These are phyloP conservation scores for Rana temporaria DNA, from an alignment of 2,113 vertebrate genomes.

Conservation along the genomic window DNA sequence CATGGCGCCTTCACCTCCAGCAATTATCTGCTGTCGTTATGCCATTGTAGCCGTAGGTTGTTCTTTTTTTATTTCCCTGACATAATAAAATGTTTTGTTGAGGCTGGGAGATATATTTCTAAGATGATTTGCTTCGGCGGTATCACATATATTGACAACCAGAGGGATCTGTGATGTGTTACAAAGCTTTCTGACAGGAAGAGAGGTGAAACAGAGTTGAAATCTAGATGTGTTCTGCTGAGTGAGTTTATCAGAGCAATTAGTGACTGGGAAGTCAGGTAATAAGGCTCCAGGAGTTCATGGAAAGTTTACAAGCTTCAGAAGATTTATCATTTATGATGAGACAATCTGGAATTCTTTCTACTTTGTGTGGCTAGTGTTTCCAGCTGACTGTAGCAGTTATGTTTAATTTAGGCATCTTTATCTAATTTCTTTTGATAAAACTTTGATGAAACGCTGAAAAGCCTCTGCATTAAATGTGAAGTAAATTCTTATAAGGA, in stretches of 20 bases:
- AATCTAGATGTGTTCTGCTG: conserved; percentile 36
- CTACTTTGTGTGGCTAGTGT: conserved; percentile 41
- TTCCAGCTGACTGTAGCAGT: conserved; percentile 53
- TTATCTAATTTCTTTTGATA: conserved; percentile 57
- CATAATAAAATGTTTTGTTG: conserved; percentile 38
- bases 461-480: conserved; percentile 44
- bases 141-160: conserved; percentile 53
- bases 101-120: conserved; percentile 43
- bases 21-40: conserved; percentile 22
- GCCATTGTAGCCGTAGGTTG: conserved; percentile 17
- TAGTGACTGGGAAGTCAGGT: conserved; percentile 55
- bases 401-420: conserved; percentile 57
- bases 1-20: conserved; percentile 9
- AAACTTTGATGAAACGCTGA: conserved; percentile 55
- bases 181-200: conserved; percentile 36
- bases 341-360: conserved; percentile 52
- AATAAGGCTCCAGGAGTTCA: conserved; percentile 46
- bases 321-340: conserved; percentile 55
- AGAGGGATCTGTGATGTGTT: conserved; percentile 43
- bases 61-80: conserved; percentile 32
- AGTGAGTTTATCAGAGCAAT: conserved; percentile 52
- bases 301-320: conserved; percentile 57
- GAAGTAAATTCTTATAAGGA: conserved; percentile 47
- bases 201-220: conserved; percentile 53
- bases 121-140: conserved; percentile 35